Conservation (phyloP, 2,113 vertebrate genomes). For the Ptyas mucosa region DNA sequence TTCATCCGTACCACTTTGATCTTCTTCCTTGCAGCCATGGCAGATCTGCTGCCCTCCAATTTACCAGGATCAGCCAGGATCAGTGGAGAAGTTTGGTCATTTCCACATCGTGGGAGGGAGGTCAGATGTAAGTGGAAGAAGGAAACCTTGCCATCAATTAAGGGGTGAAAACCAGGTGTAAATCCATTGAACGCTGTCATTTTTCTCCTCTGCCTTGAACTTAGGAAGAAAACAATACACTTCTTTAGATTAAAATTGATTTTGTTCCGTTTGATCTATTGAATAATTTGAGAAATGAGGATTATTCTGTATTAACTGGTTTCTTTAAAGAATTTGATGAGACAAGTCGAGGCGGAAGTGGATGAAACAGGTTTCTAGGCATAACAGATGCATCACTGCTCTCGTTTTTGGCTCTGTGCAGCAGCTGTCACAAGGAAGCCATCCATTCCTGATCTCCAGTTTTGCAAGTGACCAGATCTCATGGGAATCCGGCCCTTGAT, state of each 20-base stretch:
- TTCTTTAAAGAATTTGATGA: not conserved
- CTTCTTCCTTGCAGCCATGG: not conserved
- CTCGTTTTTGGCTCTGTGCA: constrained; percentile 36
- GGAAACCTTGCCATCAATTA: not conserved
- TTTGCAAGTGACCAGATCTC: constrained; percentile 56
- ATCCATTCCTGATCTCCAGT: constrained; percentile 58
- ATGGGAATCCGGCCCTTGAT: constrained; percentile 54
- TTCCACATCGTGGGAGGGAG: not conserved
- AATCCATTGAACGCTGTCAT: not conserved
- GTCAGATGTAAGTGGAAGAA: not conserved
- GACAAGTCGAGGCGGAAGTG: not conserved
- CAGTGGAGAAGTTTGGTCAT: not conserved
- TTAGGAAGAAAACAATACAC: not conserved
- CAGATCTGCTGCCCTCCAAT: not conserved
- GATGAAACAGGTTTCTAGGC: not conserved
- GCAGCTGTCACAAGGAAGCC: constrained; percentile 58
- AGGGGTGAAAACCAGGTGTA: not conserved
- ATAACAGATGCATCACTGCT: not conserved
- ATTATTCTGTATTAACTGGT: not conserved
- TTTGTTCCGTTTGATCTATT: not conserved
- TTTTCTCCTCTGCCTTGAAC: not conserved
- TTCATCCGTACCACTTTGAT: not conserved
- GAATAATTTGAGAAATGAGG: not conserved
- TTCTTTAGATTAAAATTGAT: not conserved
- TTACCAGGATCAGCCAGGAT: not conserved